These are phyloP conservation scores for Drosophila birchii DNA, from an alignment of 2,888 invertebrate species.

Conservation along the genomic window DNA sequence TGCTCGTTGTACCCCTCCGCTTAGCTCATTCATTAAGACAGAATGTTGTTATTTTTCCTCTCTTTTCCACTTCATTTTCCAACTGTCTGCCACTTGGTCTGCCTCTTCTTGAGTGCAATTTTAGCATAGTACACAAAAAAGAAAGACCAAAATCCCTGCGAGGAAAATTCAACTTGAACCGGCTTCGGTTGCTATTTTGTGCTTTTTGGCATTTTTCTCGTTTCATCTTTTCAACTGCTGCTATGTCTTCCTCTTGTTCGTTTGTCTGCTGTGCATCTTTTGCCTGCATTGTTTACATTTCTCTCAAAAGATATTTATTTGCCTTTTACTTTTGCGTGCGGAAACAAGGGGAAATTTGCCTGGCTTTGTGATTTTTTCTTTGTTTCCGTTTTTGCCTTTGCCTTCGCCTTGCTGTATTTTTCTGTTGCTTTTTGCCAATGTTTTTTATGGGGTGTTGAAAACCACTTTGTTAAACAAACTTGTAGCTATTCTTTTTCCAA, in stretches of 20 bases:
- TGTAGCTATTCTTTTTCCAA: slow-evolving; percentile 30
- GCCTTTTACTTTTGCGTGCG: slow-evolving; percentile 46
- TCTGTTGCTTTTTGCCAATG: slow-evolving; percentile 38
- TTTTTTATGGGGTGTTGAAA: slow-evolving; percentile 69
- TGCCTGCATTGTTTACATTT: slow-evolving; percentile 50
- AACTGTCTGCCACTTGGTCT: slow-evolving; percentile 27
- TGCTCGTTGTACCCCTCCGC: neutral
- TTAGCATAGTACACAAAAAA: slow-evolving; percentile 15
- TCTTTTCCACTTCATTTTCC: slow-evolving; percentile 27
- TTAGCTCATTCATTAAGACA: slow-evolving; percentile 32
- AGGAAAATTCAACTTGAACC: slow-evolving; percentile 30
- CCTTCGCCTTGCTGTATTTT: slow-evolving; percentile 10
- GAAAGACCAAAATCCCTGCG: neutral
- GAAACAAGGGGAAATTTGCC: slow-evolving; percentile 46
- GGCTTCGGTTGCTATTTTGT: slow-evolving; percentile 29
- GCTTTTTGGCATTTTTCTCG: slow-evolving; percentile 25
- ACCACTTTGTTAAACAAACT: slow-evolving; percentile 75
- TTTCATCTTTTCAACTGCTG: slow-evolving; percentile 34
- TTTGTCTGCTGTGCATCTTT: slow-evolving; percentile 32
- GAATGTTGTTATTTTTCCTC: slow-evolving; percentile 10
- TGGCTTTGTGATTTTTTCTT: slow-evolving; percentile 10
- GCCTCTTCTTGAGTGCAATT: slow-evolving; percentile 16
- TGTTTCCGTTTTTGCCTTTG: slow-evolving; percentile 6
- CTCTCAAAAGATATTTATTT: slow-evolving; percentile 51
- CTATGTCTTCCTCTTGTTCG: slow-evolving; percentile 16